Percentiles rank a stretch among this genome's conserved stretches.
phyloP scores from a whole-genome alignment of 2,888 invertebrate species.

The Cenopis cana region DNA sequence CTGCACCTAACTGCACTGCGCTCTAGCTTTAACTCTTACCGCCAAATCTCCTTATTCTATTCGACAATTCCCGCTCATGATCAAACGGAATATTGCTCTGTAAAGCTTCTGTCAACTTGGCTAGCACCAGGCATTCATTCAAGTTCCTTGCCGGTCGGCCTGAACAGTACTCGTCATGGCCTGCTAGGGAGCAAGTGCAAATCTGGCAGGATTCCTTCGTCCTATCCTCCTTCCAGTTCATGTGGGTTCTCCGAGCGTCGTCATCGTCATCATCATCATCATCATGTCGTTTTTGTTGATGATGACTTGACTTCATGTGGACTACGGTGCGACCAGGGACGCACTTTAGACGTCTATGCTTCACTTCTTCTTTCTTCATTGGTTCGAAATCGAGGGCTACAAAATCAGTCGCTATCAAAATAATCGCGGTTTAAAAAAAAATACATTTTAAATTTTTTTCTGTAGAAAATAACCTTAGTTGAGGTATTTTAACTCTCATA shows the following conservation, averaged over 20 bases:
- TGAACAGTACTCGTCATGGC: slow-evolving; percentile 67
- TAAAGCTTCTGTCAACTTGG: slow-evolving; percentile 50
- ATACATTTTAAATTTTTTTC: background rate
- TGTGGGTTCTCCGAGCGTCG: slow-evolving; percentile 57
- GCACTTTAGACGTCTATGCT: slow-evolving; percentile 57
- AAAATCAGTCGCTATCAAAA: slow-evolving; percentile 46
- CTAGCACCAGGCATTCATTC: slow-evolving; percentile 70
- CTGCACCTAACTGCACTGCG: slow-evolving; percentile 28
- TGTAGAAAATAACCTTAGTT: too few relatives aligned
- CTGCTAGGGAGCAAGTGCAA: slow-evolving; percentile 70
- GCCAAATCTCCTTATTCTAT: slow-evolving; percentile 41
- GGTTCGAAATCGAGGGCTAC: slow-evolving; percentile 64
- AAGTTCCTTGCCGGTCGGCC: slow-evolving; percentile 67
- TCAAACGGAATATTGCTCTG: slow-evolving; percentile 57
- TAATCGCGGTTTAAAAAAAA: background rate
- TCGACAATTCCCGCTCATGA: slow-evolving; percentile 58
- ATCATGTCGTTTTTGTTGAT: background rate
- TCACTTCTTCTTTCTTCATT: slow-evolving; percentile 52
- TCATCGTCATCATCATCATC: slow-evolving; percentile 11
- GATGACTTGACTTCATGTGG: slow-evolving; percentile 49
- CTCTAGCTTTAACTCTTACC: slow-evolving; percentile 57
- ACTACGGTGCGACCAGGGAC: slow-evolving; percentile 71
- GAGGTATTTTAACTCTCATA: too few relatives aligned
- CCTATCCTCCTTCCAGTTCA: slow-evolving; percentile 56
- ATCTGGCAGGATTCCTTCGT: slow-evolving; percentile 63